These are phyloP conservation scores for Tachycineta bicolor DNA, from an alignment of 2,113 vertebrate genomes.

Conservation along the genomic window DNA sequence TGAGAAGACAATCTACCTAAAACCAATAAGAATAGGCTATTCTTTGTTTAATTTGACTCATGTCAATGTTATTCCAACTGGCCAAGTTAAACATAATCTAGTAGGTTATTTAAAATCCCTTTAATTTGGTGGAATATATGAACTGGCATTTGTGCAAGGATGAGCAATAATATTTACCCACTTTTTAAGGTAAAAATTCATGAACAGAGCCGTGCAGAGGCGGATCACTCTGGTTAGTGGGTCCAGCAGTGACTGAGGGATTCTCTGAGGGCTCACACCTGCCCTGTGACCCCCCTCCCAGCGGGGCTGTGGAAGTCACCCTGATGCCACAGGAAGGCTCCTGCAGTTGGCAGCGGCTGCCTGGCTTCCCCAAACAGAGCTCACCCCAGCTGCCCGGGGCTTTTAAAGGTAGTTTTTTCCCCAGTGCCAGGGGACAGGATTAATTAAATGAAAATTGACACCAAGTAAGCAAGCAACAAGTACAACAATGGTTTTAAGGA, in stretches of 20 bases:
- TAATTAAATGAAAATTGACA: background rate
- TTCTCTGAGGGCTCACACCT: background rate
- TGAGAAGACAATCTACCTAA: background rate
- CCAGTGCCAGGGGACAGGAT: background rate
- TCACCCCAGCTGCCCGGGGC: background rate
- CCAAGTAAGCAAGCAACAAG: background rate
- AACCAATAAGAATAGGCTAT: background rate
- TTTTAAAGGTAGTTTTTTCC: background rate
- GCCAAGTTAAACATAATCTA: background rate
- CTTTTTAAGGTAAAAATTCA: background rate
- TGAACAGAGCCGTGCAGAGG: fast-evolving
- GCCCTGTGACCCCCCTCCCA: background rate
- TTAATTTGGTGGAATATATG: background rate
- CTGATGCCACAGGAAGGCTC: background rate
- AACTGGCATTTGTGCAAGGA: background rate
- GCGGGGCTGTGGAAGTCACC: background rate
- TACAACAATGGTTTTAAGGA: background rate
- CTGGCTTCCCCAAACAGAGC: background rate
- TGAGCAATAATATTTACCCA: background rate
- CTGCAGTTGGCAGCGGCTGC: fast-evolving
- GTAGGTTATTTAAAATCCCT: background rate
- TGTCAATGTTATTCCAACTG: background rate
- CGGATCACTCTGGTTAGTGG: background rate
- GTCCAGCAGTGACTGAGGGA: background rate
- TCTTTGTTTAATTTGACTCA: background rate